Percentiles rank a stretch among this genome's conserved stretches.
Evolutionary conservation across 2,797 vertebrate genomes (phyloP).

Genomic region (Takifugu rubripes): DNA sequence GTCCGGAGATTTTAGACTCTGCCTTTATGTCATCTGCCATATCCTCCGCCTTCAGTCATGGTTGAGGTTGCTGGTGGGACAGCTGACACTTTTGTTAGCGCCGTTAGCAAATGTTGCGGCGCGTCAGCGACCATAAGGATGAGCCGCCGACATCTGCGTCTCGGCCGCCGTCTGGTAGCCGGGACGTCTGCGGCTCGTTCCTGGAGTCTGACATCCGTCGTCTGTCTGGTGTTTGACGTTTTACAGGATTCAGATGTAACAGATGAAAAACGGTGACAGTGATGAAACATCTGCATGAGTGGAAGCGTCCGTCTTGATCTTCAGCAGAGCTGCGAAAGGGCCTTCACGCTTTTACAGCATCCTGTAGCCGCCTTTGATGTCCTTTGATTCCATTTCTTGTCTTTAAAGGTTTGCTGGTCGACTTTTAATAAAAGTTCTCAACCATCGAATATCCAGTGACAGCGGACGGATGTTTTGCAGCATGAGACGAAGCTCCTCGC

Average conservation of each 20-base stretch:
- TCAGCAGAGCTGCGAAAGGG: no score
- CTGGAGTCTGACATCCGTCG: not conserved
- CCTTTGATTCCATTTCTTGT: not conserved
- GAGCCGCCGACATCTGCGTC: constrained; percentile 32
- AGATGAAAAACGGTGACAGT: not conserved
- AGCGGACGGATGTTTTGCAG: not conserved
- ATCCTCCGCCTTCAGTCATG: constrained; percentile 56
- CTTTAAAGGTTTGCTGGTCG: not conserved
- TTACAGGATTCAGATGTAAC: constrained; percentile 1
- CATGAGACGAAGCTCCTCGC: not conserved
- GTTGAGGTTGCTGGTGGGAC: constrained; percentile 45
- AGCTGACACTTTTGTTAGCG: constrained; percentile 38
- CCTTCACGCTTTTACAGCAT: no score
- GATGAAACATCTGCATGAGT: no score
- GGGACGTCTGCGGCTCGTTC: not conserved
- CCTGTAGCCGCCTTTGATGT: no score
- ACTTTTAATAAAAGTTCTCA: not conserved
- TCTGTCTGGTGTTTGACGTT: constrained; percentile 1
- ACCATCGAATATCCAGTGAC: not conserved
- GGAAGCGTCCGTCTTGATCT: no score
- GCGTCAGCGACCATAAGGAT: constrained; percentile 21
- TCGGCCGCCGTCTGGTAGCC: constrained; percentile 4
- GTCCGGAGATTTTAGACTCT: constrained; percentile 69
- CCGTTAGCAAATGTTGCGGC: constrained; percentile 54
- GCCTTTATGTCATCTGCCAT: constrained; percentile 72